Percentiles rank a stretch among this genome's conserved stretches.
Evolutionary conservation across 2,113 vertebrate genomes (phyloP).

Genomic region (Petromus typicus): DNA sequence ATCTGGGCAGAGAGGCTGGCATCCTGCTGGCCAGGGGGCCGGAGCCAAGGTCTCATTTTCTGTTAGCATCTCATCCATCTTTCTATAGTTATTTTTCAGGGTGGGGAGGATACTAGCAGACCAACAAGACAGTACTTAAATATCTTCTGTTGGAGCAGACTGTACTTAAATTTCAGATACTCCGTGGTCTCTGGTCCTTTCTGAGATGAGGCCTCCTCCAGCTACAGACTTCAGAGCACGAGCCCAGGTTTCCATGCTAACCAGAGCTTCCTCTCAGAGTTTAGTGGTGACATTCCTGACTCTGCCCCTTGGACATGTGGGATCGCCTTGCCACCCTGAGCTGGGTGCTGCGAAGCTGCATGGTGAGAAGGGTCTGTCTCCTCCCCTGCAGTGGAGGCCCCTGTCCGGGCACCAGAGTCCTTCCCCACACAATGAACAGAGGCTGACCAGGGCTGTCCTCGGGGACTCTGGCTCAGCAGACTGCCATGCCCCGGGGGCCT

Average conservation of each 20-base stretch:
- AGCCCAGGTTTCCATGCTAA: neutral
- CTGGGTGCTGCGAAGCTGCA: neutral
- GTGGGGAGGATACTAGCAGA: neutral
- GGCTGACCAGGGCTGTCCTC: neutral
- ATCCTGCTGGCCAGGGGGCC: neutral
- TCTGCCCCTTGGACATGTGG: neutral
- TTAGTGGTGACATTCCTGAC: neutral
- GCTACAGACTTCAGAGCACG: neutral
- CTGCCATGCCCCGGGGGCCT: accelerated
- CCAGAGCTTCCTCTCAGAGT: neutral
- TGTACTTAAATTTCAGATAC: neutral
- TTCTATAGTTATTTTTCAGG: neutral
- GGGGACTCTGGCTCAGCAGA: accelerated
- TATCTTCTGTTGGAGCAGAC: neutral
- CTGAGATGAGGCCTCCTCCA: neutral
- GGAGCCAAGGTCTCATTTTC: neutral
- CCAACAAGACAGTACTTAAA: neutral
- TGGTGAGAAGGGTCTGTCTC: neutral
- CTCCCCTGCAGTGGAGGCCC: neutral
- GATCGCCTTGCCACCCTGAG: neutral
- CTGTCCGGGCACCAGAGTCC: neutral
- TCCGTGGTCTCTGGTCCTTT: neutral
- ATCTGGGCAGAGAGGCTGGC: neutral
- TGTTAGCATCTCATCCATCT: neutral
- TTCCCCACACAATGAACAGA: neutral